These are phyloP conservation scores for Apodemus speciosus DNA, from an alignment of 2,113 vertebrate species.

Conservation along the genomic window DNA sequence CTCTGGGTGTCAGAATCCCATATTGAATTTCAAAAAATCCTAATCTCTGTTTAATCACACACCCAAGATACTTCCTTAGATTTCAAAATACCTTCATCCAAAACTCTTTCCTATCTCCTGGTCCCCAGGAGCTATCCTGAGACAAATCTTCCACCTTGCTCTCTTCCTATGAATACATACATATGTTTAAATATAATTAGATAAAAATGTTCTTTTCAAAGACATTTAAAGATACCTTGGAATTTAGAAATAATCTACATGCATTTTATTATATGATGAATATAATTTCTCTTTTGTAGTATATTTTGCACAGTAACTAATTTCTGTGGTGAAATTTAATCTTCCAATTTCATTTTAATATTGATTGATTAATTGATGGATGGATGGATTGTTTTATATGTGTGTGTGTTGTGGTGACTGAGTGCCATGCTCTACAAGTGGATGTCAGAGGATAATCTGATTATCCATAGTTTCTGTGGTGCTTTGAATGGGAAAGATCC, in stretches of 20 bases:
- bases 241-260: background rate
- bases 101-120: background rate
- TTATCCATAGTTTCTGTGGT: background rate
- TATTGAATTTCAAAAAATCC: background rate
- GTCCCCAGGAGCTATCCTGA: background rate
- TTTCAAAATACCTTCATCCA: background rate
- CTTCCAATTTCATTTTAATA: background rate
- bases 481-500: background rate
- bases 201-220: background rate
- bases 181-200: background rate
- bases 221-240: background rate
- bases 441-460: background rate
- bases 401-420: background rate
- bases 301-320: background rate
- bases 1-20: no score
- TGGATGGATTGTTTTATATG: background rate
- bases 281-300: background rate
- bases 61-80: background rate
- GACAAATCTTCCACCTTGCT: background rate
- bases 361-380: background rate
- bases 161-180: background rate
- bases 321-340: background rate
- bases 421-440: background rate
- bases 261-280: background rate
- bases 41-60: background rate